Percentiles rank a stretch among this genome's conserved stretches.
Evolutionary conservation across 2,797 vertebrate species (phyloP).

Genomic region (Liasis olivaceus): DNA sequence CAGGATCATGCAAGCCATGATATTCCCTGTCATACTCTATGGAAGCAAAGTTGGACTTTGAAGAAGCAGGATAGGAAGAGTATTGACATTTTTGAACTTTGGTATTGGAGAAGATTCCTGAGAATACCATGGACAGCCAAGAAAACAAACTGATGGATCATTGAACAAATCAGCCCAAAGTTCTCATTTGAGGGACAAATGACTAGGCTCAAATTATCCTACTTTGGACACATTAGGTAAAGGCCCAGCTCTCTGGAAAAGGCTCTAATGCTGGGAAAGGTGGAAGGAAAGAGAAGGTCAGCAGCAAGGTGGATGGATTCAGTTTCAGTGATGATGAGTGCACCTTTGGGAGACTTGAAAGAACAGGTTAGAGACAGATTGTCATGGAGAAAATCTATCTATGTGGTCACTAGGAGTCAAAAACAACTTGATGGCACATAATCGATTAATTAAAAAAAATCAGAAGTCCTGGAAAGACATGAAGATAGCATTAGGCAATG

Average conservation of each 20-base stretch:
- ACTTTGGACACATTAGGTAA: not conserved
- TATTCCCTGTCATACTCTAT: not conserved
- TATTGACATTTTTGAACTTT: not conserved
- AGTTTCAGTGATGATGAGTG: not conserved
- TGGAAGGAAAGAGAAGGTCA: not conserved
- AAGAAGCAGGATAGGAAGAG: not conserved
- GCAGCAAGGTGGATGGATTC: not conserved
- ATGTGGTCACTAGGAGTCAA: not conserved
- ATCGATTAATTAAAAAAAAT: not conserved
- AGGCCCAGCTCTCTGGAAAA: not conserved
- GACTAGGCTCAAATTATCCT: not conserved
- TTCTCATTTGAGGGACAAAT: not conserved
- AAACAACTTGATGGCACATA: not conserved
- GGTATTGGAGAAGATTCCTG: not conserved
- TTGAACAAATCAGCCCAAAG: not conserved
- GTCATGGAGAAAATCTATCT: not conserved
- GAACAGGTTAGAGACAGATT: not conserved
- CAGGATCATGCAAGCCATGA: not conserved
- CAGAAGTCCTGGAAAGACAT: conserved; percentile 12
- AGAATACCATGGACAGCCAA: not conserved
- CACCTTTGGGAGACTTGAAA: not conserved
- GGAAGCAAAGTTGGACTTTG: not conserved
- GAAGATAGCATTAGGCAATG: conserved; percentile 15
- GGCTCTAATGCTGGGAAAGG: not conserved
- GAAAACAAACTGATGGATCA: not conserved